These are phyloP conservation scores for Spilogale gracilis DNA, from an alignment of 2,113 vertebrate genomes.

Conservation along the genomic window DNA sequence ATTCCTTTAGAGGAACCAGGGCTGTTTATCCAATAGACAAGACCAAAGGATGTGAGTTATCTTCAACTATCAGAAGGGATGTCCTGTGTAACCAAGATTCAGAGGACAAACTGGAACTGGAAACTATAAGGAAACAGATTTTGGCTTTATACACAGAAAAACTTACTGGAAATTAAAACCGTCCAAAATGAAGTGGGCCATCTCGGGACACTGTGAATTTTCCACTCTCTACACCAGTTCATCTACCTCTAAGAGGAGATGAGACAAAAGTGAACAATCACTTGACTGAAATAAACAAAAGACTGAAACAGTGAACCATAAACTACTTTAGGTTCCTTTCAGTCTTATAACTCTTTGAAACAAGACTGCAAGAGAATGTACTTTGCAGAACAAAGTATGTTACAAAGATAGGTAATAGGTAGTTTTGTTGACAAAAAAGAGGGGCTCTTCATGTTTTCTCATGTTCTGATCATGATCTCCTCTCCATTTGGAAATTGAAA, in stretches of 20 bases:
- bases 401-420: background rate
- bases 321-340: background rate
- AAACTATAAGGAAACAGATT: constrained; percentile 49
- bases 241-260: constrained; percentile 1
- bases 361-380: background rate
- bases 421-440: background rate
- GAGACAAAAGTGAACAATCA: background rate
- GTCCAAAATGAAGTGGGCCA: background rate
- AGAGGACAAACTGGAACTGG: background rate
- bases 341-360: background rate
- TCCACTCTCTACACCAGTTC: background rate
- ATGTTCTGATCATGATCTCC: background rate
- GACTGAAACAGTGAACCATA: constrained; percentile 30
- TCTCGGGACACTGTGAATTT: background rate
- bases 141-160: constrained; percentile 35
- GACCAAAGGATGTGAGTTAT: background rate
- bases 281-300: background rate
- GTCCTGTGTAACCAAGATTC: constrained; percentile 17
- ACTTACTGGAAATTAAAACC: background rate
- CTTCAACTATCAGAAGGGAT: constrained; percentile 41
- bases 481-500: constrained; percentile 57
- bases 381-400: constrained; percentile 39
- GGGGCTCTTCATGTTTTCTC: background rate
- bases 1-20: constrained; percentile 31
- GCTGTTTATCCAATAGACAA: constrained; percentile 54